Percentiles rank a stretch among this genome's conserved stretches.
Evolutionary conservation across 2,113 vertebrate genomes (phyloP).

Genomic region (Catharus fuscescens): DNA sequence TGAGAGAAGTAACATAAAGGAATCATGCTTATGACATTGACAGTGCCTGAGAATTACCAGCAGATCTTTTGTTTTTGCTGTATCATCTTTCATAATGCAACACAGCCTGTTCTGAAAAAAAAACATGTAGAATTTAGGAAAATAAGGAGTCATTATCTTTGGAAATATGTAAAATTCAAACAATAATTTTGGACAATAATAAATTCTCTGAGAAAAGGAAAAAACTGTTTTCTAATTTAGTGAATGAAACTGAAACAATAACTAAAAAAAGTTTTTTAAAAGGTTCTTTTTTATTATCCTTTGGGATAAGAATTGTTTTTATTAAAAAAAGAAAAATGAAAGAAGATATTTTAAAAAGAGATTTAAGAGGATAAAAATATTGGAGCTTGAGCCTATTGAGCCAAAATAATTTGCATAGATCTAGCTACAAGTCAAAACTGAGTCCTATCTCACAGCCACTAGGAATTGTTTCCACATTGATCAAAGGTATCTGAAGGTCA

Average conservation of each 20-base stretch:
- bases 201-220: background rate
- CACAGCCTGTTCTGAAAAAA: constrained; percentile 35
- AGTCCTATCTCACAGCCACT: constrained; percentile 24
- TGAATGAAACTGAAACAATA: background rate
- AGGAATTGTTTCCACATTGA: constrained; percentile 55
- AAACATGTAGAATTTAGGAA: constrained; percentile 17
- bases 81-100: constrained; percentile 27
- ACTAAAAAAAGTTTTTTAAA: background rate
- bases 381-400: background rate
- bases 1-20: background rate
- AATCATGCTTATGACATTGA: background rate
- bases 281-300: background rate
- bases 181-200: background rate
- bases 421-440: constrained; percentile 41
- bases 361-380: background rate
- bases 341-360: background rate
- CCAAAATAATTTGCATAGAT: background rate
- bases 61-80: constrained; percentile 3
- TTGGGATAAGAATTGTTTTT: background rate
- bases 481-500: constrained; percentile 47
- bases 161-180: background rate
- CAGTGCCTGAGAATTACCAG: background rate
- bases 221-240: background rate
- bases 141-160: background rate
- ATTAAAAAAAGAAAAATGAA: background rate